These are phyloP conservation scores for Eclectus roratus DNA, from an alignment of 2,113 vertebrate genomes.

Conservation along the genomic window DNA sequence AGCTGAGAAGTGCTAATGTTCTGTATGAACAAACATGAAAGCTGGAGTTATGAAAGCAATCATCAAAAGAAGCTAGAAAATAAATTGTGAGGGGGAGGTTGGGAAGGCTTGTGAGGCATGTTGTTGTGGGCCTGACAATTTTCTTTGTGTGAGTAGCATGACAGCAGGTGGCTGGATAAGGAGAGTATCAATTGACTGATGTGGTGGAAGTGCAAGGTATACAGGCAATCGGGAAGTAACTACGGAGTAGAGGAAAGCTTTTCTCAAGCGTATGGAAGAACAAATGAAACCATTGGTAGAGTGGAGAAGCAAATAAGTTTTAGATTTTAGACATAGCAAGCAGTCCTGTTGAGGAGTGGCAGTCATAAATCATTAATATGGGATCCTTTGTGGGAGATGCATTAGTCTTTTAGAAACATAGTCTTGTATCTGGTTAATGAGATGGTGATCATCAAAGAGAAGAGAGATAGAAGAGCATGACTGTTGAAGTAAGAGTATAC, in stretches of 20 bases:
- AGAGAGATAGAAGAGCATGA: neutral
- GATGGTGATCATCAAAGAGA: neutral
- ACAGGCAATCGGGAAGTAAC: neutral
- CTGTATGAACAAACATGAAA: slow-evolving; percentile 44
- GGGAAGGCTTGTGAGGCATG: neutral
- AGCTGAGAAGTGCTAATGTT: slow-evolving; percentile 38
- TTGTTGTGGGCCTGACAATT: neutral
- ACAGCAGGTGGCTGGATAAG: slow-evolving; percentile 30
- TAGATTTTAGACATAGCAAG: neutral
- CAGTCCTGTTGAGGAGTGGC: neutral
- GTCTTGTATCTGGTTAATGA: neutral
- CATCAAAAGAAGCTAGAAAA: slow-evolving; percentile 20
- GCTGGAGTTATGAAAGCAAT: slow-evolving; percentile 11
- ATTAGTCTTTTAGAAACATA: neutral
- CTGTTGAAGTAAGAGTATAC: neutral
- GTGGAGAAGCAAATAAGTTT: neutral
- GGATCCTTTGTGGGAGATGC: neutral
- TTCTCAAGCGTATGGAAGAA: neutral
- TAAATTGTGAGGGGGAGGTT: neutral
- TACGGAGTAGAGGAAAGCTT: neutral
- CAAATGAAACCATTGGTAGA: neutral
- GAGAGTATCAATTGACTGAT: neutral
- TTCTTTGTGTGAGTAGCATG: neutral
- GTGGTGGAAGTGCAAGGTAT: neutral
- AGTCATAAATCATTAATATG: neutral